Evolutionary conservation across 2,113 vertebrate species (phyloP).

Genomic region (Penelope pileata): DNA sequence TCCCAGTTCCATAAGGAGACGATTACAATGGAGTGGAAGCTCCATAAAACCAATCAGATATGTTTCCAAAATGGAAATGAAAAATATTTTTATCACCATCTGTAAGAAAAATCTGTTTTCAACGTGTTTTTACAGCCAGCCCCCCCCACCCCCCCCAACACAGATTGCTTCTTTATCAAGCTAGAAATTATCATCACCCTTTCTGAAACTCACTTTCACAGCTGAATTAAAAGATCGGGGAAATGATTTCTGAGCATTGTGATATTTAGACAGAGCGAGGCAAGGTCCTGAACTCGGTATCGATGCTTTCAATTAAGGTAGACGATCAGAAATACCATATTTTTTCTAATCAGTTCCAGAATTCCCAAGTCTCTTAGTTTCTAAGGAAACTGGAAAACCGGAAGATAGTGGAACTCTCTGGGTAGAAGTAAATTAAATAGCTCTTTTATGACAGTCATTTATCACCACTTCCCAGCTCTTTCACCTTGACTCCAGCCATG

Average conservation of each 20-base stretch:
- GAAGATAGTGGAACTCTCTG: background rate
- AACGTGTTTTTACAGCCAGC: background rate
- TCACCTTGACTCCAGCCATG: background rate
- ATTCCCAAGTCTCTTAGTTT: background rate
- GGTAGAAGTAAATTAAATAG: background rate
- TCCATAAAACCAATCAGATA: background rate
- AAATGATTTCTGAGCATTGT: background rate
- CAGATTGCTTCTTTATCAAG: background rate
- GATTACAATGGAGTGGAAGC: background rate
- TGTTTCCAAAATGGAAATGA: background rate
- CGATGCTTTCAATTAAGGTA: accelerated
- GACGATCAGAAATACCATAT: background rate
- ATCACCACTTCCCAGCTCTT: background rate
- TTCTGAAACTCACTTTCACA: background rate
- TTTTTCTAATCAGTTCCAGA: background rate
- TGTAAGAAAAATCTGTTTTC: background rate
- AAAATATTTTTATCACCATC: background rate
- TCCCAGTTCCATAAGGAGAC: background rate
- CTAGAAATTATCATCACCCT: background rate
- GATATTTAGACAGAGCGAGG: background rate
- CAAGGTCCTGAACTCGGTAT: background rate
- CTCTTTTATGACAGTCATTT: background rate
- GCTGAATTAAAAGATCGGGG: background rate
- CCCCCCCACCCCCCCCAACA: background rate
- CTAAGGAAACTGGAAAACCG: background rate